phyloP scores from a whole-genome alignment of 2,888 invertebrate genomes.

The Callinectes sapidus region DNA sequence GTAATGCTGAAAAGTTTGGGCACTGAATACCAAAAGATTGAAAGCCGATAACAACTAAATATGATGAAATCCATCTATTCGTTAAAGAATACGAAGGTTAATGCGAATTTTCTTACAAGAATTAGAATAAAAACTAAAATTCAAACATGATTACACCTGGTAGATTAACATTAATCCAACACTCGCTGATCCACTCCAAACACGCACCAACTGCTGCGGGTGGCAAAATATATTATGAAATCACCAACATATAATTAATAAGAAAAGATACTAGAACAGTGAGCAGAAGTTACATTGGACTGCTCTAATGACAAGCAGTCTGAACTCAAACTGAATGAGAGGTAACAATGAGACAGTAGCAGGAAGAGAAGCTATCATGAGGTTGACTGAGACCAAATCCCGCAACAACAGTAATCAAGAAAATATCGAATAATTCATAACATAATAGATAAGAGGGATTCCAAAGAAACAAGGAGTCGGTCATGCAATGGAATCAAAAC shows the following conservation, averaged over 20 bases:
- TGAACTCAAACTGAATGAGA: neutral
- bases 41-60: neutral
- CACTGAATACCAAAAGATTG: neutral
- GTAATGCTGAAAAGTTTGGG: too few species aligned
- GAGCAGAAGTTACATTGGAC: neutral
- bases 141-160: neutral
- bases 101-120: neutral
- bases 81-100: neutral
- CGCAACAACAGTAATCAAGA: neutral
- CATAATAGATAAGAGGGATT: neutral
- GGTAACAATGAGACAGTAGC: neutral
- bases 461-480: neutral
- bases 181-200: neutral
- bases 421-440: neutral
- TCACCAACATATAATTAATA: neutral
- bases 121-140: neutral
- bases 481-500: neutral
- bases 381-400: neutral
- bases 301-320: neutral
- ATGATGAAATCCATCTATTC: neutral
- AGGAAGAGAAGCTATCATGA: neutral
- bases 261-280: neutral
- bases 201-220: neutral
- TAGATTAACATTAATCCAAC: neutral
- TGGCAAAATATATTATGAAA: neutral